phyloP scores from a whole-genome alignment of 2,113 vertebrate genomes.

The Ploceus nigricollis region DNA sequence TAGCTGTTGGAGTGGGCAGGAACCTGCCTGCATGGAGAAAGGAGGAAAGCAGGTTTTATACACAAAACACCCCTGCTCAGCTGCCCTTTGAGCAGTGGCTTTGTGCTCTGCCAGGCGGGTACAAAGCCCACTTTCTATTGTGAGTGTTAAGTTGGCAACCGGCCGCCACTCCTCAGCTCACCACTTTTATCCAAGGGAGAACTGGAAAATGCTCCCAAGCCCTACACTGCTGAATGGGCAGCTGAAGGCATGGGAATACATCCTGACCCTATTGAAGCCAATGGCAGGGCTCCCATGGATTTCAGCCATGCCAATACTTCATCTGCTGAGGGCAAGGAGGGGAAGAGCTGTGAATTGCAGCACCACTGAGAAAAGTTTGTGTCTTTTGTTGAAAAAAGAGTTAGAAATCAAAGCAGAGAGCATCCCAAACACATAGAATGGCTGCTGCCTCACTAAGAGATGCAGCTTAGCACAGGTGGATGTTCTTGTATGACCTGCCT shows the following conservation, averaged over 20 bases:
- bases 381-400: not conserved
- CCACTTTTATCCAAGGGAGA: not conserved
- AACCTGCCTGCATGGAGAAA: not conserved
- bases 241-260: conserved; percentile 59
- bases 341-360: conserved; percentile 7
- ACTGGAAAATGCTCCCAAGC: conserved; percentile 35
- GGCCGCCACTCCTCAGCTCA: not conserved
- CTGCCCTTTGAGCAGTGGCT: conserved; percentile 22
- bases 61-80: not conserved
- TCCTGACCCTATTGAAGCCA: conserved; percentile 41
- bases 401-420: conserved; percentile 16
- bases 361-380: not conserved
- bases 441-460: not conserved
- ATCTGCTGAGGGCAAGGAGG: not conserved
- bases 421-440: not conserved
- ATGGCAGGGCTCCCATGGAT: not conserved
- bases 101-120: conserved; percentile 30
- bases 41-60: conserved; percentile 17
- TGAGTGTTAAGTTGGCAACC: not conserved
- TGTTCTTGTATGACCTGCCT: not conserved
- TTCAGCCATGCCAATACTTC: not conserved
- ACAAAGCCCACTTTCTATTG: conserved; percentile 37
- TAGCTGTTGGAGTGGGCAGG: not conserved
- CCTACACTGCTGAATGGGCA: not conserved
- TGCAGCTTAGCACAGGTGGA: not conserved